These are phyloP conservation scores for Psilanteris sp. DNA, from an alignment of 1,140 invertebrate species.

Conservation along the genomic window DNA sequence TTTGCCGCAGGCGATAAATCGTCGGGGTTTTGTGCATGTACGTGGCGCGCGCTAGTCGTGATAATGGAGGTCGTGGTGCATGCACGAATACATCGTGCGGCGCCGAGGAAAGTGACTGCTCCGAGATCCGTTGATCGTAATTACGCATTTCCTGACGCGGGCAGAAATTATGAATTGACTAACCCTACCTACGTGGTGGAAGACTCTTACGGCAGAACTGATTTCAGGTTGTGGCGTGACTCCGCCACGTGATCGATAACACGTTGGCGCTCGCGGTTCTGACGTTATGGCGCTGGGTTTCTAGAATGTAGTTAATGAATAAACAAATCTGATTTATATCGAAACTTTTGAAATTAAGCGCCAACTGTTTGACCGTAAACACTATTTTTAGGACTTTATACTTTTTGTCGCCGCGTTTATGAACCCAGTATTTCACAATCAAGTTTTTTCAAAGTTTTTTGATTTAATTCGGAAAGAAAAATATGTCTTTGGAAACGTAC, in stretches of 20 bases:
- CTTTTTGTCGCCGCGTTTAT: no score
- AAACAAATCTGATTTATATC: no score
- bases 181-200: slow-evolving; percentile 40
- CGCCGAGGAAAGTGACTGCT: slow-evolving; percentile 58
- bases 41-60: slow-evolving; percentile 17
- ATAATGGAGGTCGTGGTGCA: slow-evolving; percentile 41
- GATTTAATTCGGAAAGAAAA: no score
- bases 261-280: slow-evolving; percentile 32
- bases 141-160: slow-evolving; percentile 61
- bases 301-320: slow-evolving; percentile 26
- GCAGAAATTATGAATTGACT: slow-evolving; percentile 61
- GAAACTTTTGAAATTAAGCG: no score
- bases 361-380: no score
- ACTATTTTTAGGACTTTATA: no score
- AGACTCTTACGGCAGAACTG: slow-evolving; percentile 40
- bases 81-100: slow-evolving; percentile 48
- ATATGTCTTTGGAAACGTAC: no score
- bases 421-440: no score
- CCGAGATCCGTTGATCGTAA: slow-evolving; percentile 61
- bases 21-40: slow-evolving; percentile 24
- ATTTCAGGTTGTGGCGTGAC: slow-evolving; percentile 59
- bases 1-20: slow-evolving; percentile 45
- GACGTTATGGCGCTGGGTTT: slow-evolving; percentile 26
- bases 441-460: no score
- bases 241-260: slow-evolving; percentile 49